These are phyloP conservation scores for Diarsia dahlii DNA, from an alignment of 2,888 invertebrate genomes.

Conservation along the genomic window DNA sequence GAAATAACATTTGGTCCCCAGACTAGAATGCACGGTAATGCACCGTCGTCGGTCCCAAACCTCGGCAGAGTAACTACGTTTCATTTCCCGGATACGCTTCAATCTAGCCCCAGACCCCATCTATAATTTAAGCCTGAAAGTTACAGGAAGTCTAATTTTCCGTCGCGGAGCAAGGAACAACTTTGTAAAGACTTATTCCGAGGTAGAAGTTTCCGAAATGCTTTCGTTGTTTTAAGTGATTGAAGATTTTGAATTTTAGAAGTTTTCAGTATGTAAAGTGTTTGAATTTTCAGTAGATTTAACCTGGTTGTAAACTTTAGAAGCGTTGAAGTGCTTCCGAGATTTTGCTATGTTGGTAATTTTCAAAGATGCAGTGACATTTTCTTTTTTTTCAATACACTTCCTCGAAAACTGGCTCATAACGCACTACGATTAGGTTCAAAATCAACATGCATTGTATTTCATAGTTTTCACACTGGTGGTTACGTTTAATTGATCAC, in stretches of 20 bases:
- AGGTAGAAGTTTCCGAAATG: conserved; percentile 34
- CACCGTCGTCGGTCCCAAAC: conserved; percentile 7
- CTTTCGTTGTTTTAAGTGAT: conserved; percentile 38
- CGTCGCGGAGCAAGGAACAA: conserved; percentile 24
- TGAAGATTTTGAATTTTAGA: conserved; percentile 39
- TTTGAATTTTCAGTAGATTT: conserved; percentile 12
- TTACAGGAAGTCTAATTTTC: conserved; percentile 42
- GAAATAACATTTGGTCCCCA: not conserved
- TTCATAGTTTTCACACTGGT: no score
- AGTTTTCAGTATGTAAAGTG: conserved; percentile 20
- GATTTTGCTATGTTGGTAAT: not conserved
- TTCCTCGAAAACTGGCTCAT: no score
- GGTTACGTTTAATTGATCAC: no score
- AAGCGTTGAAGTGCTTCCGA: conserved; percentile 13
- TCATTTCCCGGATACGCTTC: conserved; percentile 27
- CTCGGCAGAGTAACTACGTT: conserved; percentile 12
- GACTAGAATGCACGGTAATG: conserved; percentile 27
- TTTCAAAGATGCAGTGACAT: not conserved
- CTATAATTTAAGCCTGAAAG: conserved; percentile 44
- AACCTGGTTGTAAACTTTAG: conserved; percentile 17
- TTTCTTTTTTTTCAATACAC: no score
- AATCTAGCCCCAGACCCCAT: conserved; percentile 17
- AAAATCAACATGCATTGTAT: no score
- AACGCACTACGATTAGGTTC: no score
- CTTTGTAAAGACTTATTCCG: conserved; percentile 35